These are phyloP conservation scores for Brachylomia viminalis DNA, from an alignment of 2,888 invertebrate genomes.

Conservation along the genomic window DNA sequence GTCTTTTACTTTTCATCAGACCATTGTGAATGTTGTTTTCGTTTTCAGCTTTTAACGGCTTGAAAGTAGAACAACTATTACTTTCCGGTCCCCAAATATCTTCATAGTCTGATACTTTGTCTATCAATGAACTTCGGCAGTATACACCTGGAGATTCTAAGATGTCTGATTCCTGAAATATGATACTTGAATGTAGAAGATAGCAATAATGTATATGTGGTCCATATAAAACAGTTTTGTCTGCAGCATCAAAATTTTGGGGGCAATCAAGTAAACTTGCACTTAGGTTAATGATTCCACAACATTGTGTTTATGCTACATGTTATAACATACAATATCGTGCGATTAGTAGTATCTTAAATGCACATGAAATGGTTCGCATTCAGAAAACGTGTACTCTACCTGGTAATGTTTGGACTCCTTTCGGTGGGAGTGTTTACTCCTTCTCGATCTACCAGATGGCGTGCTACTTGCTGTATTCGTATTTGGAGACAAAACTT, in stretches of 20 bases:
- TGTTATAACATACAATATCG: conserved; percentile 47
- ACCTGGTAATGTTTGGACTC: conserved; percentile 94
- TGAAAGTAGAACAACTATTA: conserved; percentile 87
- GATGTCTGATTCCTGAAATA: conserved; percentile 94
- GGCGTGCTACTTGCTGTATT: conserved; percentile 90
- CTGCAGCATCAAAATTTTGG: not conserved
- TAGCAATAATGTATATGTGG: too few species aligned
- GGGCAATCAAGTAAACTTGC: not conserved
- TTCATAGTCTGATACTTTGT: conserved; percentile 98
- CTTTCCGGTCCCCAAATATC: conserved; percentile 96
- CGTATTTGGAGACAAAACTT: conserved; percentile 85
- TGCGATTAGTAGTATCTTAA: conserved; percentile 78
- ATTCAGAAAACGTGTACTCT: conserved; percentile 67
- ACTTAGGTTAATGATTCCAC: conserved; percentile 6
- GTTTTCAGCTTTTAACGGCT: conserved; percentile 84
- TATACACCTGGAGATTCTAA: conserved; percentile 95
- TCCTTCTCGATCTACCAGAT: conserved; percentile 90
- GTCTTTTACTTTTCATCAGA: conserved; percentile 89
- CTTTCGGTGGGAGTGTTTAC: conserved; percentile 91
- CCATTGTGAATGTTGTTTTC: conserved; percentile 87
- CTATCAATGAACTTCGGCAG: conserved; percentile 96
- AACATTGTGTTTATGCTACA: conserved; percentile 18
- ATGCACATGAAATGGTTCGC: conserved; percentile 60
- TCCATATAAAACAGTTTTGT: not conserved
- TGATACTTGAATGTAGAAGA: conserved; percentile 12